Percentiles rank a stretch among this genome's conserved stretches.
These are phyloP conservation scores for Margarornis squamiger DNA, from an alignment of 2,797 vertebrate species.

Conservation along the genomic window DNA sequence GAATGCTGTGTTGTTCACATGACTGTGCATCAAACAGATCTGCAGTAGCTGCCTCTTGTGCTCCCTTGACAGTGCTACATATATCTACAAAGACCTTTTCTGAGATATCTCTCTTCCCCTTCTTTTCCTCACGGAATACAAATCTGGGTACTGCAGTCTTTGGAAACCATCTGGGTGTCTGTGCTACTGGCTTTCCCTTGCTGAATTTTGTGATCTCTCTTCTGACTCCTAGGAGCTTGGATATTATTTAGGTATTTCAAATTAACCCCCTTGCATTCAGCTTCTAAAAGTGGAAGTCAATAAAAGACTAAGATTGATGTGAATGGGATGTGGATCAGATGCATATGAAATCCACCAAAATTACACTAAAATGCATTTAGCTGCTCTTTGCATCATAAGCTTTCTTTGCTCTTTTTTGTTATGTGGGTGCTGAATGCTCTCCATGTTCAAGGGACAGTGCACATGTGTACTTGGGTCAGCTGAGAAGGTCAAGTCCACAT, in stretches of 20 bases:
- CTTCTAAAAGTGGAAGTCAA: not conserved
- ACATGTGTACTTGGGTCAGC: not conserved
- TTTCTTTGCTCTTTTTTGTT: not conserved
- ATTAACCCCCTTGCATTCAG: not conserved
- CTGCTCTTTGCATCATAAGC: not conserved
- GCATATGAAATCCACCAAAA: not conserved
- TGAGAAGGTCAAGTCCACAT: not conserved
- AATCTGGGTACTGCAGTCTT: not conserved
- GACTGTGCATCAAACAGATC: conserved; percentile 1
- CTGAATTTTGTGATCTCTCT: not conserved
- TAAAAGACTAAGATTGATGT: not conserved
- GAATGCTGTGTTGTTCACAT: not conserved
- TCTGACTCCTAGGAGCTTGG: not conserved
- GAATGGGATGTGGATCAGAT: not conserved
- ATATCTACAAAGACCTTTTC: not conserved
- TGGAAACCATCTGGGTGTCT: not conserved
- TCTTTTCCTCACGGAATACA: not conserved
- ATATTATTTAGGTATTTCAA: not conserved
- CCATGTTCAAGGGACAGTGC: not conserved
- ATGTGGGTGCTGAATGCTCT: accelerated
- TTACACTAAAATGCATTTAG: not conserved
- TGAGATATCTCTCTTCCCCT: not conserved
- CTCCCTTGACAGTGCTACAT: not conserved
- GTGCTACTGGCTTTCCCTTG: not conserved
- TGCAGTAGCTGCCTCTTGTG: not conserved